These are phyloP conservation scores for Lissocephala sabroskyi DNA, from an alignment of 2,888 invertebrate species.

Conservation along the genomic window DNA sequence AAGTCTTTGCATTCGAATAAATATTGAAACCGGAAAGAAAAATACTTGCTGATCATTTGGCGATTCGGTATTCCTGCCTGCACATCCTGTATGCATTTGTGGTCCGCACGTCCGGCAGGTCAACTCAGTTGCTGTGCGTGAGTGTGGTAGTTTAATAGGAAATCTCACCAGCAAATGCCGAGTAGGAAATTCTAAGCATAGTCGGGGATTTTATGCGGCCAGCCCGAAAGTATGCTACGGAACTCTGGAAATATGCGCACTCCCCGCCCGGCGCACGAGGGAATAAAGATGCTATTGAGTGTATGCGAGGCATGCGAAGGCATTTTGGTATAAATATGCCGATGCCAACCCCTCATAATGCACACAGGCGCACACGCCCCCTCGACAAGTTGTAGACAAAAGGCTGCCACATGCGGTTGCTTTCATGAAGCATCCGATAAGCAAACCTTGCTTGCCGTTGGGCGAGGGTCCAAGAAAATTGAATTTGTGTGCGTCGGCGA, in stretches of 20 bases:
- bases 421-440: slow-evolving; percentile 3
- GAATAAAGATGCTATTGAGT: slow-evolving; percentile 40
- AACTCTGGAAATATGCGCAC: slow-evolving; percentile 30
- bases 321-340: slow-evolving; percentile 46
- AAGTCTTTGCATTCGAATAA: no score
- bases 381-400: slow-evolving; percentile 26
- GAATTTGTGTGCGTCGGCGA: slow-evolving; percentile 39
- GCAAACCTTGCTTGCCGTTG: neutral
- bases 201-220: neutral
- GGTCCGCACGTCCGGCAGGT: no score
- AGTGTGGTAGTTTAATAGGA: no score
- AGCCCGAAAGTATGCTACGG: slow-evolving; percentile 34
- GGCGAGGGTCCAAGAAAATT: slow-evolving; percentile 33
- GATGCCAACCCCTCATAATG: slow-evolving; percentile 50
- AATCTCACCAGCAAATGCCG: no score
- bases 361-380: slow-evolving; percentile 11
- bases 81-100: no score
- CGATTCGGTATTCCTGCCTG: no score
- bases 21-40: no score
- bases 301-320: slow-evolving; percentile 40
- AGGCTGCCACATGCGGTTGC: slow-evolving; percentile 25
- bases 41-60: no score
- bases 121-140: no score
- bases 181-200: no score
- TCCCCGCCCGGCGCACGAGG: no score